Conservation (phyloP, 2,888 invertebrate genomes). For the Dynastes maya region DNA sequence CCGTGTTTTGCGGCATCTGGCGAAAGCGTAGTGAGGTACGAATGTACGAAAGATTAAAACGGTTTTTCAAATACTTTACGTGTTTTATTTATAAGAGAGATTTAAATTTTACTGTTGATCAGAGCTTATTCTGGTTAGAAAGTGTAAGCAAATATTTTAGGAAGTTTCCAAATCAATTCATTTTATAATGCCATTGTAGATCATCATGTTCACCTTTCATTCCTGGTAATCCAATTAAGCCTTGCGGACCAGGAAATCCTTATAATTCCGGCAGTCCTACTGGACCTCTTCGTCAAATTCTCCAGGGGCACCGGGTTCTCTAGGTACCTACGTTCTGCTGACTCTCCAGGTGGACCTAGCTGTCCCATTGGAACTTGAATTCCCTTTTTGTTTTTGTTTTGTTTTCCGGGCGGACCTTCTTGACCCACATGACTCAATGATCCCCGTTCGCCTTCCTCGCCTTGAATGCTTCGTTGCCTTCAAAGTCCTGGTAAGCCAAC, state of each 20-base stretch:
- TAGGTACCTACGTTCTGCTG: conserved; percentile 87
- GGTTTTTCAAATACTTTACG: too few species aligned
- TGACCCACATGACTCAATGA: conserved; percentile 80
- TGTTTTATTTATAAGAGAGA: too few species aligned
- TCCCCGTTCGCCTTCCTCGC: conserved; percentile 86
- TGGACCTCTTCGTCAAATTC: conserved; percentile 83
- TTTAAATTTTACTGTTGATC: too few species aligned
- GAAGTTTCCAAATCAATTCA: too few species aligned
- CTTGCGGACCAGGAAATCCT: conserved; percentile 81
- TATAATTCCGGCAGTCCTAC: conserved; percentile 81
- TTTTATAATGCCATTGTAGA: too few species aligned
- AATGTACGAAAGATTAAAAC: too few species aligned
- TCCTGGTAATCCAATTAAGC: conserved; percentile 75
- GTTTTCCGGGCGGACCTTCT: conserved; percentile 82
- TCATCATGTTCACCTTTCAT: conserved; percentile 80
- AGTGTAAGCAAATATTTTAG: too few species aligned
- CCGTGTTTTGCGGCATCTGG: too few species aligned
- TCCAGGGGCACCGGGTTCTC: conserved; percentile 83
- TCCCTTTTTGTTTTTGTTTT: conserved; percentile 84
- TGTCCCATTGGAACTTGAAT: conserved; percentile 84
- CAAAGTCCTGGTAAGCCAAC: conserved; percentile 81
- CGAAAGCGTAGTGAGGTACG: too few species aligned
- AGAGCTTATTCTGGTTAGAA: too few species aligned
- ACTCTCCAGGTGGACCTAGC: conserved; percentile 85
- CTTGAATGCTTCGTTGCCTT: conserved; percentile 78